These are phyloP conservation scores for Coregonus ussuriensis DNA, from an alignment of 2,797 vertebrate genomes.

Conservation along the genomic window DNA sequence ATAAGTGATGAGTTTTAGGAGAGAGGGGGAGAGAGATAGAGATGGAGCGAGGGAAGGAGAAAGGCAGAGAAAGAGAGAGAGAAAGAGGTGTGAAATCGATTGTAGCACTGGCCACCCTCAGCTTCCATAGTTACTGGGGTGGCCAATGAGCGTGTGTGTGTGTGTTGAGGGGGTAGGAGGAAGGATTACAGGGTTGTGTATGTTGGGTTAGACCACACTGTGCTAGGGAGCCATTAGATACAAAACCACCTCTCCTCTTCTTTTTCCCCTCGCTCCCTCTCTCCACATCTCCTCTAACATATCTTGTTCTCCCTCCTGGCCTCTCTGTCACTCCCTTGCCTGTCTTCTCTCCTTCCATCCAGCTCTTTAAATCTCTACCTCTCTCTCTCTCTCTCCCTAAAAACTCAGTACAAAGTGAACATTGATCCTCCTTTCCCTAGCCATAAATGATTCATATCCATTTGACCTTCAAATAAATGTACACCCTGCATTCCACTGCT, in stretches of 20 bases:
- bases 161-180: slow-evolving; percentile 19
- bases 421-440: slow-evolving; percentile 14
- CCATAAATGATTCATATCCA: slow-evolving; percentile 59
- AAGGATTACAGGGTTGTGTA: slow-evolving; percentile 1
- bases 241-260: background rate
- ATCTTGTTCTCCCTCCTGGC: slow-evolving; percentile 21
- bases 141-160: background rate
- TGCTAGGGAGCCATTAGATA: background rate
- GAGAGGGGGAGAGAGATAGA: background rate
- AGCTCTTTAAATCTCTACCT: slow-evolving; percentile 16
- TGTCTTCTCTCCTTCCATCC: background rate
- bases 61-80: slow-evolving; percentile 22
- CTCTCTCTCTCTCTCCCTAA: background rate
- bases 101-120: slow-evolving; percentile 36
- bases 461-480: slow-evolving; percentile 64
- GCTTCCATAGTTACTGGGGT: background rate
- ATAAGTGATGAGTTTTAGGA: background rate
- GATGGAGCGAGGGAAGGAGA: slow-evolving; percentile 1
- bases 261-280: background rate
- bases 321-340: slow-evolving; percentile 14
- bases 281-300: slow-evolving; percentile 13
- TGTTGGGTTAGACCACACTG: background rate
- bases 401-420: slow-evolving; percentile 6
- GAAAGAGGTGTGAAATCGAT: slow-evolving; percentile 67
- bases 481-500: slow-evolving; percentile 23